Conservation (phyloP, 2,888 invertebrate genomes). For the Drosophila anomelani region DNA sequence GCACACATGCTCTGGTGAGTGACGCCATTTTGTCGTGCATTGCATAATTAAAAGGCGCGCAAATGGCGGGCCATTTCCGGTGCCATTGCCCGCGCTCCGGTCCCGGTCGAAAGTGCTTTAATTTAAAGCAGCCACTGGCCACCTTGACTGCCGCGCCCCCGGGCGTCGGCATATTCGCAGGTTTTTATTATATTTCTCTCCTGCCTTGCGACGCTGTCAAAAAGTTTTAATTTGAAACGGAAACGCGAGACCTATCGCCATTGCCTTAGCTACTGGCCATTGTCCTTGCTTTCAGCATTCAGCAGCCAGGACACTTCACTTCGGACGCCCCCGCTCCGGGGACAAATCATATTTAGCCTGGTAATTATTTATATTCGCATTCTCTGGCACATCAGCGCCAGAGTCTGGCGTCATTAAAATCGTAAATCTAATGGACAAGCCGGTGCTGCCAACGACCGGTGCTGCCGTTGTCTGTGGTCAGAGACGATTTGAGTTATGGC, state of each 20-base stretch:
- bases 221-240: constrained; percentile 67
- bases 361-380: constrained; percentile 68
- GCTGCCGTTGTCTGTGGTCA: constrained; percentile 40
- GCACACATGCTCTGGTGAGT: constrained; percentile 19
- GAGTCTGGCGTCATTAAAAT: constrained; percentile 58
- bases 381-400: constrained; percentile 46
- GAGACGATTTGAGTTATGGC: constrained; percentile 54
- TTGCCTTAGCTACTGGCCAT: constrained; percentile 44
- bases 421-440: constrained; percentile 71
- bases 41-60: constrained; percentile 57
- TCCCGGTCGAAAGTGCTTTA: constrained; percentile 22
- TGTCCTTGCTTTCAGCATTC: constrained; percentile 54
- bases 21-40: constrained; percentile 51
- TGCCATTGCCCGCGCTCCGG: constrained; percentile 13
- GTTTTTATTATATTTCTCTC: constrained; percentile 5
- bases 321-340: constrained; percentile 13
- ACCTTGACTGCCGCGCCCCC: constrained; percentile 3
- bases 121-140: constrained; percentile 32
- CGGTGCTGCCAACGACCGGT: constrained; percentile 20
- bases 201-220: constrained; percentile 36
- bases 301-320: constrained; percentile 16
- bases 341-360: constrained; percentile 72
- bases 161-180: constrained; percentile 9
- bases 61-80: constrained; percentile 55
- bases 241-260: constrained; percentile 47